phyloP scores from a whole-genome alignment of 2,113 vertebrate genomes.

The Notiomystis cincta region DNA sequence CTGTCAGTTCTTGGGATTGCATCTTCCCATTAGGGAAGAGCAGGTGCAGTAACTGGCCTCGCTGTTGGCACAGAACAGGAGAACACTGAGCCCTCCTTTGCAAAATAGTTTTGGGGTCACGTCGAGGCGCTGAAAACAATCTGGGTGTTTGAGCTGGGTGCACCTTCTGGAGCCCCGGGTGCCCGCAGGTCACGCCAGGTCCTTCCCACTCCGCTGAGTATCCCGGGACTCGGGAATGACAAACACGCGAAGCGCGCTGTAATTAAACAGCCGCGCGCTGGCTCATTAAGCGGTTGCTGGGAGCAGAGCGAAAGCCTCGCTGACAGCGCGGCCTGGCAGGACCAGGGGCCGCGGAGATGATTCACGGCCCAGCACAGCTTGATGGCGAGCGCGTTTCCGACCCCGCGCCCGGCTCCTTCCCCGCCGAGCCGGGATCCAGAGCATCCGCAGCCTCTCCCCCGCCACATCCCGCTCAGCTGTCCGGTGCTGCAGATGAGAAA shows the following conservation, averaged over 20 bases:
- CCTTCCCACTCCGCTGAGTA: neutral
- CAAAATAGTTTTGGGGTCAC: neutral
- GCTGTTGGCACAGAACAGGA: neutral
- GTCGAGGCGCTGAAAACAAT: rapidly evolving
- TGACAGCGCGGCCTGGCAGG: neutral
- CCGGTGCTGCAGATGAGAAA: neutral
- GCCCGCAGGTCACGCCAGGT: neutral
- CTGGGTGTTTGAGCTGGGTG: neutral
- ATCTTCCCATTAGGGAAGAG: neutral
- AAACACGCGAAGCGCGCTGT: neutral
- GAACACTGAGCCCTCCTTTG: neutral
- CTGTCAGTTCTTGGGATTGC: neutral
- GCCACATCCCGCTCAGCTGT: neutral
- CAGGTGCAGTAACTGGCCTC: neutral
- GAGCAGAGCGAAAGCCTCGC: neutral
- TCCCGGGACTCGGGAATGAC: neutral
- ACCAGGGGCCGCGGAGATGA: neutral
- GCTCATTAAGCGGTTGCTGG: neutral
- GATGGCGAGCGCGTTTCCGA: rapidly evolving
- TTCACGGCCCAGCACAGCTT: neutral
- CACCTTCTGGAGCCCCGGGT: neutral
- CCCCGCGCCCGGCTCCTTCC: neutral
- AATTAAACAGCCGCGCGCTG: neutral
- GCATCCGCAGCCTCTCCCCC: neutral
- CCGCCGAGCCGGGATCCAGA: neutral